These are phyloP conservation scores for Halotydeus destructor DNA, from an alignment of 1,140 invertebrate genomes.

Conservation along the genomic window DNA sequence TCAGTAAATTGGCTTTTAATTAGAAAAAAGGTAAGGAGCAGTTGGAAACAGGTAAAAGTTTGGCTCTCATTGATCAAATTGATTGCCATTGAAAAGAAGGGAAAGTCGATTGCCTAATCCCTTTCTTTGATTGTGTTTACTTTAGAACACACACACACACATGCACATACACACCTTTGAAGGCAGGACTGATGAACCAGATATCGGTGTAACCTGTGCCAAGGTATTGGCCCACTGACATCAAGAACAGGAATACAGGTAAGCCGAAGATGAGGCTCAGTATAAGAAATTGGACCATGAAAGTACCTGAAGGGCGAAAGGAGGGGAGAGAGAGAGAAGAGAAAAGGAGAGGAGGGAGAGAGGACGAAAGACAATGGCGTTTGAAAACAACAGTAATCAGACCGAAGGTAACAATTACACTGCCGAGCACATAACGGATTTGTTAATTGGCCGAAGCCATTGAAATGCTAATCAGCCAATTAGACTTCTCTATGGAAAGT, in stretches of 20 bases:
- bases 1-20: background rate
- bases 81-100: no score
- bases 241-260: slow-evolving; percentile 58
- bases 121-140: no score
- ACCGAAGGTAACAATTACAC: background rate
- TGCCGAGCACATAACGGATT: background rate
- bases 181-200: slow-evolving; percentile 78
- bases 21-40: no score
- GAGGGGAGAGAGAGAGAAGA: slow-evolving; percentile 5
- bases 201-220: slow-evolving; percentile 65
- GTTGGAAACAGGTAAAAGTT: no score
- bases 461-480: no score
- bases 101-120: no score
- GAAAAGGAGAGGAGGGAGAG: slow-evolving; percentile 18
- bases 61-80: no score
- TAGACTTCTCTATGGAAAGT: no score
- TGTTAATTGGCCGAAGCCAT: background rate
- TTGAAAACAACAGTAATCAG: slow-evolving; percentile 3
- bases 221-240: slow-evolving; percentile 60
- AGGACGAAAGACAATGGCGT: slow-evolving; percentile 5
- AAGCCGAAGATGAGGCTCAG: slow-evolving; percentile 61
- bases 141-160: slow-evolving; percentile 6
- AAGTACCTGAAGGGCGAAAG: slow-evolving; percentile 39
- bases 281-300: slow-evolving; percentile 66
- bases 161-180: slow-evolving; percentile 34